Evolutionary conservation across 2,888 invertebrate genomes (phyloP), one percentile per base, ranked within the genome.

Genomic region (Clistopyga incitator): DNA sequence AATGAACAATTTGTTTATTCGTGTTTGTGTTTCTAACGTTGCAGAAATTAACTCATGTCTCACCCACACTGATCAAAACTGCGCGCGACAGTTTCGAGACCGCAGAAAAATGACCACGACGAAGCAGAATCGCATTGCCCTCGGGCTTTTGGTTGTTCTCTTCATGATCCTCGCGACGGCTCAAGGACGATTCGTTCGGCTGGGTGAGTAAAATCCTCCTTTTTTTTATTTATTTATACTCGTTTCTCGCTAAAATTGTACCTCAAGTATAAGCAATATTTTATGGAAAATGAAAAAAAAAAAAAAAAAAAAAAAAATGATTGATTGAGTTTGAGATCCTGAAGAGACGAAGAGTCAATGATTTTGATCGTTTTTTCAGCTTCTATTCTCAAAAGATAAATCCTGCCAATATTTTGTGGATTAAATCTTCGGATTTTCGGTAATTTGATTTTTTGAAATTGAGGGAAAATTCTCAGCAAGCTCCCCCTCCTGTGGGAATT

Each of bases 11-110:
- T 20, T 10, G 15, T n/a, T n/a, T n/a, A n/a, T n/a, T n/a, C n/a
- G 15, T 8, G 25, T 67, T 67, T 67, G 45, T 50, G 64, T 86
- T 82, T 86, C 50, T 81, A 83, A 29, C 18, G 15, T 87, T 90
- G 59, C 89, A 92, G 92, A 87, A 84, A 81, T 68, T 81, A 86
- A 88, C 87, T 86, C 81, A 91, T 91, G 91, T 87, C 87, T 86
- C 85, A 86, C 78, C 78, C 79, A 81, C 86, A 85, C 71, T 90
- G 85, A 87, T 75, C 50, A 65, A 47, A 88, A 85, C 78, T 75
- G 76, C 78, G 75, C 78, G 84, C 87, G 86, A 86, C 81, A 65
- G 86, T 84, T 84, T 75, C 85, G 84, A 87, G 86, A 89, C 87
- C 86, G 86, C 71, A 81, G 56, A 52, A 78, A 67, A 86, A 92